These are phyloP conservation scores for Tauraco erythrolophus DNA, from an alignment of 2,113 vertebrate genomes.

Conservation along the genomic window DNA sequence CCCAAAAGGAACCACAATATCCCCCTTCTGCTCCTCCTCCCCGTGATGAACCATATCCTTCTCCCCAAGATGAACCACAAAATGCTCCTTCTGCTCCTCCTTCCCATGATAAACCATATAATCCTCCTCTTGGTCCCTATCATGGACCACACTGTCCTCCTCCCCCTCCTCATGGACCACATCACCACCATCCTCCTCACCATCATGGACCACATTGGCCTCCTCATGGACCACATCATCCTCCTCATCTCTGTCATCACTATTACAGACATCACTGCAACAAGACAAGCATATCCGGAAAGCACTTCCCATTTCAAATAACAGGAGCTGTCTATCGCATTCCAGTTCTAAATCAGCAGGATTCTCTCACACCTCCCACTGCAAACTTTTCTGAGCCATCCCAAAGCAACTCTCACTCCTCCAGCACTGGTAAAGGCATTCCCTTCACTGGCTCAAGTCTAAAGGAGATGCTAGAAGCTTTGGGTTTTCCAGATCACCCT, in stretches of 20 bases:
- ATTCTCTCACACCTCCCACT: conserved; percentile 63
- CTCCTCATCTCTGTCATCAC: neutral
- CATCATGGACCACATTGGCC: neutral
- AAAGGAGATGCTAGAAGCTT: neutral
- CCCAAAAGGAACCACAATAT: neutral
- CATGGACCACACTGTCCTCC: too few relatives aligned
- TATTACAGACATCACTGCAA: neutral
- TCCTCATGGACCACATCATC: neutral
- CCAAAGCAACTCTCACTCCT: neutral
- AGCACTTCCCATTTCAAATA: neutral
- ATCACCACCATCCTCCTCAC: neutral
- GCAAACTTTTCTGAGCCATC: conserved; percentile 49
- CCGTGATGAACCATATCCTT: neutral
- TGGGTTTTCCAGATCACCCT: conserved; percentile 39
- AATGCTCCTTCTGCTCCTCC: neutral
- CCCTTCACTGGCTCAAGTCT: neutral
- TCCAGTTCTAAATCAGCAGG: conserved; percentile 39
- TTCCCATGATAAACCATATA: neutral
- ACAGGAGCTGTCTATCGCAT: conserved; percentile 34
- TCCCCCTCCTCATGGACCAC: neutral
- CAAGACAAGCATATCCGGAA: neutral
- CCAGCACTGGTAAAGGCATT: neutral
- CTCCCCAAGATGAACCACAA: neutral
- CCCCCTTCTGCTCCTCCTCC: neutral
- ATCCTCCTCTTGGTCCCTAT: neutral